Evolutionary conservation across 2,797 vertebrate species (phyloP).

Genomic region (Characodon lateralis): DNA sequence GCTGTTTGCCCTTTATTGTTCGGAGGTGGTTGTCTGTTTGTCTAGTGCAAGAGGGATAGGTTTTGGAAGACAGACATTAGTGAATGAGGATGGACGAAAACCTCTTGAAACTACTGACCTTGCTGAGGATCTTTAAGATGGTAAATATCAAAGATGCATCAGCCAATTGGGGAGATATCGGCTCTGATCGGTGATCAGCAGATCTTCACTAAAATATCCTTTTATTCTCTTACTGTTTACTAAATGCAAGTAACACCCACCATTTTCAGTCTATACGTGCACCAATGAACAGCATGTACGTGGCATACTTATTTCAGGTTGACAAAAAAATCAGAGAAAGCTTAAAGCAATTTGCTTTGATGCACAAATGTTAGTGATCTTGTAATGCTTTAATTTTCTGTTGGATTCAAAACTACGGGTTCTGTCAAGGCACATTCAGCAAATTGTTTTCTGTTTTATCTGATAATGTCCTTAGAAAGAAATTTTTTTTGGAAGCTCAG

Average conservation of each 20-base stretch:
- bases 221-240: not conserved
- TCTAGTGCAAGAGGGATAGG: conserved; percentile 11
- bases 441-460: too few species aligned
- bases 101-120: conserved; percentile 22
- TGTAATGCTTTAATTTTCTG: not conserved
- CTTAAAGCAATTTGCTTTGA: not conserved
- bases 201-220: not conserved
- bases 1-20: conserved; percentile 13
- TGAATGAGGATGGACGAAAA: conserved; percentile 28
- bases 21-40: conserved; percentile 35
- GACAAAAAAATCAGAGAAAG: not conserved
- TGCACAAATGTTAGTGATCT: not conserved
- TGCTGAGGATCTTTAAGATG: conserved; percentile 21
- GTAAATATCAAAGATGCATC: not conserved
- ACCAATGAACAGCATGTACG: not conserved
- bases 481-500: not conserved
- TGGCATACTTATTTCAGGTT: not conserved
- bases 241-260: not conserved
- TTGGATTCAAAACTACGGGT: not conserved
- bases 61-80: conserved; percentile 30
- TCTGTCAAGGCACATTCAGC: not conserved
- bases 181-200: not conserved
- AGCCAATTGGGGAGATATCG: not conserved
- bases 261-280: not conserved
- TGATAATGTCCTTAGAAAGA: not conserved